Base-by-base conservation (phyloP, 2,113 vertebrate genomes). In the Pseudorhombus dupliciocellatus region DNA sequence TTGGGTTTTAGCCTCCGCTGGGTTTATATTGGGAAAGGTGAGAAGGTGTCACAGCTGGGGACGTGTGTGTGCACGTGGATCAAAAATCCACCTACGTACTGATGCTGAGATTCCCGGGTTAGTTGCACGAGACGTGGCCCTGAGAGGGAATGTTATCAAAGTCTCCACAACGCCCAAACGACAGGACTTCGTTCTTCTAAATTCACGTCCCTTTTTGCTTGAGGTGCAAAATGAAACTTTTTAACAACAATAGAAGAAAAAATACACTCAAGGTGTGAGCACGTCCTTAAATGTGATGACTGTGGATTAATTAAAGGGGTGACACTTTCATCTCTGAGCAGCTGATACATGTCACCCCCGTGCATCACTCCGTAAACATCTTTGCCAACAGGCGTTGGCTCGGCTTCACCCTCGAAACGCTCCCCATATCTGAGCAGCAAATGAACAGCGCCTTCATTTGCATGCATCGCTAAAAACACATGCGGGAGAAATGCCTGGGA, bases 391-490 rank as follows among this genome's bases (percentile, higher is more conserved):
- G 34, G 21, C 66, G 34, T 31, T 14, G 2, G 7, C 10, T 56
- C 20, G 26, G 42, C 18, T 51, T 52, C 55, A 64, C 63, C 59
- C 66, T 66, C 70, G 0, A 66, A 59, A 65, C 72, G 80, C 87
- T 92, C 84, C 79, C 52, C 54, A 92, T 86, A 93, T 91, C 92
- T 83, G 0, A 64, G 94, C 94, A 93, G 93, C 76, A 95, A 96
- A 89, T 94, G 94, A 92, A 88, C 95, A 96, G 78, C 87, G 24
- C 87, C 87, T 89, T 87, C 90, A 93, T 96, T 94, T 94, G 93
- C 93, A 95, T 94, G 92, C 93, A 92, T 87, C 54, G 91, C 91
- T 93, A 94, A 95, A 80, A 96, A 94, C 93, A 93, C 73, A 87
- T 85, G 93, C 93, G 93, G 92, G 88, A 93, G 92, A 94, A 92